phyloP scores from a whole-genome alignment of 2,113 vertebrate genomes.

The Cyprinus carpio region DNA sequence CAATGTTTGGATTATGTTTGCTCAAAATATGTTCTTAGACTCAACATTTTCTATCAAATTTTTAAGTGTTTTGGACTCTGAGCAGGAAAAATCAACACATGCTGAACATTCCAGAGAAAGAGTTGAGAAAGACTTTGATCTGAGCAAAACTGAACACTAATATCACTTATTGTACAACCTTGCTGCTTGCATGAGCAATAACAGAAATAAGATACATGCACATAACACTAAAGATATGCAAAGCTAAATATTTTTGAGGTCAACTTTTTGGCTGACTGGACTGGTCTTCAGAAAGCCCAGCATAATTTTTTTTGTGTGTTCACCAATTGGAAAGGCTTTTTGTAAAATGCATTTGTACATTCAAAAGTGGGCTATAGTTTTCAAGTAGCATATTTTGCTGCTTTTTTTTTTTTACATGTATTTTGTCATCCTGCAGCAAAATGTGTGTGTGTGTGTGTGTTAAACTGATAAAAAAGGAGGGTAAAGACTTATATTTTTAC shows the following conservation, averaged over 20 bases:
- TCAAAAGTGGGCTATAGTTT: too few species aligned
- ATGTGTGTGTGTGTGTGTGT: too few species aligned
- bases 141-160: background rate
- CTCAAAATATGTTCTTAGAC: background rate
- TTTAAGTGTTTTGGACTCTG: background rate
- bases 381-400: too few species aligned
- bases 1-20: background rate
- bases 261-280: background rate
- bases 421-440: too few species aligned
- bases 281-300: background rate
- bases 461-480: too few species aligned
- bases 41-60: background rate
- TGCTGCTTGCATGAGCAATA: background rate
- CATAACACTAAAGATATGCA: background rate
- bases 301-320: too few species aligned
- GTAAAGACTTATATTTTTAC: too few species aligned
- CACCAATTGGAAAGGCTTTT: too few species aligned
- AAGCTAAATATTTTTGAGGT: background rate
- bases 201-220: background rate
- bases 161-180: background rate
- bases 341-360: too few species aligned
- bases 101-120: slow-evolving; percentile 4
- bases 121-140: background rate
- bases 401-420: too few species aligned
- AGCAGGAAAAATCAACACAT: slow-evolving; percentile 23